Evolutionary conservation across 2,797 vertebrate species (phyloP), one percentile per base, ranked within the genome.

Genomic region (Helicolenus hilgendorfi): DNA sequence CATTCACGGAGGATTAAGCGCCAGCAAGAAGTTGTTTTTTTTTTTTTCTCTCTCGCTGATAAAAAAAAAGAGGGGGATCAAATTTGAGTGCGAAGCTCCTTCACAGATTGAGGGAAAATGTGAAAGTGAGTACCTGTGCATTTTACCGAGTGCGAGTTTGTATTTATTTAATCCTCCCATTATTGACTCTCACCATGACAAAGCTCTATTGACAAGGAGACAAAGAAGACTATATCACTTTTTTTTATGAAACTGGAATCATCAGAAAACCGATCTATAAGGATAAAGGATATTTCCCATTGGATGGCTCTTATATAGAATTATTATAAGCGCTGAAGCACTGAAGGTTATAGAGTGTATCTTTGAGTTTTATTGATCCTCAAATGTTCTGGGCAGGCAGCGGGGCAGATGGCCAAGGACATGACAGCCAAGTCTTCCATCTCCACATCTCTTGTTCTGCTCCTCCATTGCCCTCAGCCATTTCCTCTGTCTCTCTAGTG

Each of bases 1-100:
- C 86, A 94, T 95, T 95, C 93, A 91, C 20, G 55, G 86, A 90
- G 94, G 94, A 96, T 96, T 96, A 96, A 86, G 85, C 68, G 60
- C 79, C 89, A 72, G 80, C 75, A 53, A 83, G 77, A 92, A 90
- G 89, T 95, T 74, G 3, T 76, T 77, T 84, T 77, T 68, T 83
- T 69, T 69, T 22, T 8, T 45, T 14, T 64, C 69, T 58, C 29
- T 77, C 79, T 64, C 27, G 0, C 81, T 82, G 89, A 89, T 88
- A 90, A 81, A 91, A 86, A 49, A 78, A 87, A 65, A 72, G 70
- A 77, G 80, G 73, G 85, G 92, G 95, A 97, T 97, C 91, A 97
- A 92, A 95, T 93, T 85, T 89, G 88, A 93, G 94, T 91, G 85
- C 36, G 60, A 87, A 86, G 79, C 94, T 94, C 83, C 88, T 89